Evolutionary conservation across 2,797 vertebrate genomes (phyloP), one percentile per base, ranked within the genome.

Genomic region (Lutjanus campechanus): DNA sequence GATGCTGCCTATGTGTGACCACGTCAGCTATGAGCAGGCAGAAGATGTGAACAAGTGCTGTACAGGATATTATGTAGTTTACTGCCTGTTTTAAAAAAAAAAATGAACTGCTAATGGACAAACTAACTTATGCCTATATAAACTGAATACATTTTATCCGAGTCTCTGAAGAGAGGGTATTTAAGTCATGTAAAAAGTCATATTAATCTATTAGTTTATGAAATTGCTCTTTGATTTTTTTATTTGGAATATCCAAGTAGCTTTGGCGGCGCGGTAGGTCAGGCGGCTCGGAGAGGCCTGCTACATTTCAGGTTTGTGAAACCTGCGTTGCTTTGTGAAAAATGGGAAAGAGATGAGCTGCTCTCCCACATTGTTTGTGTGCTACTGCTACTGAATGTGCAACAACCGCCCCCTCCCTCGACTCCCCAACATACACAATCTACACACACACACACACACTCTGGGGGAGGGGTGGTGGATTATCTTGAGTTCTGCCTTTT

Each of bases 341-440:
- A 75, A 72, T 44, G n/a, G 55, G 61, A 81, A 76, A 79, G 85
- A 59, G 63, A 73, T 0, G 74, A 86, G 84, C 88, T 82, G 69
- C 78, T 80, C 80, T 89, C 79, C 77, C 79, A 76, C 81, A 73
- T 79, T 69, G 87, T 86, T 84, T 90, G 88, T 90, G 90, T 92
- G 90, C 87, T 86, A 86, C 76, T 88, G 86, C 84, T 93, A 88
- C 91, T 93, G 90, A 94, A 91, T 94, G 90, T 94, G 90, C 82
- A 77, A 87, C 82, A 77, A 71, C 25, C 16, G 71, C 65, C 67
- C 56, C 55, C 46, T 51, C 68, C 60, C 61, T 22, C 44, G 66
- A 2, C 68, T 62, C 84, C 75, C 81, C 41, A 43, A 77, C 54
- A 85, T 54, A 90, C 83, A 84, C 84, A 84, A 58, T 72, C 75